phyloP scores from a whole-genome alignment of 2,888 invertebrate genomes.

The Hypercompe scribonia region DNA sequence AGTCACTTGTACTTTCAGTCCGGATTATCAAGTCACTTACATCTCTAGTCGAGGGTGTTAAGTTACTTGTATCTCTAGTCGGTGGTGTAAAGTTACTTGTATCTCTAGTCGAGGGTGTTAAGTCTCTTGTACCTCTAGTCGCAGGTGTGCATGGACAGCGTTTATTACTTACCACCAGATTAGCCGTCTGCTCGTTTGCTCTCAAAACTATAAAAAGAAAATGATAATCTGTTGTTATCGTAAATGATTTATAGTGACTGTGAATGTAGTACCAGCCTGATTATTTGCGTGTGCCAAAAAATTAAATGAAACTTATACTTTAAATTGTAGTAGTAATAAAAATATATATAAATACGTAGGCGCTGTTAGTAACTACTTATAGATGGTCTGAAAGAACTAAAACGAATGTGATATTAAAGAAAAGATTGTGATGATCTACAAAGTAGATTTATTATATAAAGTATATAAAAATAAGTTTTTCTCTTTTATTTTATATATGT shows the following conservation, averaged over 20 bases:
- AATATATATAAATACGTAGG: neutral
- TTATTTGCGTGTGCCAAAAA: neutral
- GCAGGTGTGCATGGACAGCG: no score
- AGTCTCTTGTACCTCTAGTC: no score
- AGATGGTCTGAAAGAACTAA: constrained; percentile 16
- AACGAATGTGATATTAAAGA: constrained; percentile 38
- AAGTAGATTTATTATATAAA: neutral
- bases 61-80: no score
- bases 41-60: no score
- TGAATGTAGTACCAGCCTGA: neutral
- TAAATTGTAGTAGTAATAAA: neutral
- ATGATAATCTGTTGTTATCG: neutral
- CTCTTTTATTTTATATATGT: neutral
- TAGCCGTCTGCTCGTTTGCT: no score
- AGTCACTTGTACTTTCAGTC: no score
- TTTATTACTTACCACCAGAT: no score
- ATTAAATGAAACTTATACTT: neutral
- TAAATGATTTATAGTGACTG: neutral
- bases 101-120: no score
- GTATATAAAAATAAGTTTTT: neutral
- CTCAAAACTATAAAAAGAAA: neutral
- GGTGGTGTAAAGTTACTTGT: no score
- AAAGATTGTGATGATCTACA: constrained; percentile 18
- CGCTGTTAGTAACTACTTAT: neutral
- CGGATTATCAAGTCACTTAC: no score